Evolutionary conservation across 2,888 invertebrate species (phyloP).

Genomic region (Scaptomyza reducta): DNA sequence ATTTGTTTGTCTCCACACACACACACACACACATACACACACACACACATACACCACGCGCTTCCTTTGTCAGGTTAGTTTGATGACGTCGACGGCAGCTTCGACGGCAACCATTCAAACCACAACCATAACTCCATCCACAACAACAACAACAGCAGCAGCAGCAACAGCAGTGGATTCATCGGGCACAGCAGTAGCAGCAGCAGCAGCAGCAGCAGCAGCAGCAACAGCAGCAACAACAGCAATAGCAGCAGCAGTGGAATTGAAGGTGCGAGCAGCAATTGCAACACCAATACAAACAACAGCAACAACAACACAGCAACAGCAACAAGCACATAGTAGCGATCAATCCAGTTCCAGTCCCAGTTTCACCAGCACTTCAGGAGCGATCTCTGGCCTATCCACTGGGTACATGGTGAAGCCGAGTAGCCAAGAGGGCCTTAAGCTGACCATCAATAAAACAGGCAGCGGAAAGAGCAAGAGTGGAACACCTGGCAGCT

Average conservation of each 20-base stretch:
- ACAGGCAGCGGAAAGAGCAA: conserved; percentile 87
- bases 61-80: conserved; percentile 84
- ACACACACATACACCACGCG: conserved; percentile 61
- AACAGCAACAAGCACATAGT: conserved; percentile 50
- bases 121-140: conserved; percentile 30
- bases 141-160: conserved; percentile 35
- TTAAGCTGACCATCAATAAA: conserved; percentile 96
- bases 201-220: conserved; percentile 25
- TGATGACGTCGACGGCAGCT: conserved; percentile 82
- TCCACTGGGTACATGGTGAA: conserved; percentile 95
- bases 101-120: conserved; percentile 63
- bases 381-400: conserved; percentile 43
- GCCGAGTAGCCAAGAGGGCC: conserved; percentile 92
- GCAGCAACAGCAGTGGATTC: conserved; percentile 33
- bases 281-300: conserved; percentile 4
- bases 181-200: conserved; percentile 31
- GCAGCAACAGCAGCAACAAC: conserved; percentile 4
- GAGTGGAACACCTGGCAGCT: conserved; percentile 13
- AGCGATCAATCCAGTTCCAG: conserved; percentile 42
- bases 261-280: conserved; percentile 20
- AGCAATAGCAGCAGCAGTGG: conserved; percentile 19
- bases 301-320: conserved; percentile 16
- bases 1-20: conserved; percentile 44
- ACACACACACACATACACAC: conserved; percentile 10
- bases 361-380: conserved; percentile 37